Conservation (phyloP, 2,888 invertebrate genomes). For the Phaonia tiefii region DNA sequence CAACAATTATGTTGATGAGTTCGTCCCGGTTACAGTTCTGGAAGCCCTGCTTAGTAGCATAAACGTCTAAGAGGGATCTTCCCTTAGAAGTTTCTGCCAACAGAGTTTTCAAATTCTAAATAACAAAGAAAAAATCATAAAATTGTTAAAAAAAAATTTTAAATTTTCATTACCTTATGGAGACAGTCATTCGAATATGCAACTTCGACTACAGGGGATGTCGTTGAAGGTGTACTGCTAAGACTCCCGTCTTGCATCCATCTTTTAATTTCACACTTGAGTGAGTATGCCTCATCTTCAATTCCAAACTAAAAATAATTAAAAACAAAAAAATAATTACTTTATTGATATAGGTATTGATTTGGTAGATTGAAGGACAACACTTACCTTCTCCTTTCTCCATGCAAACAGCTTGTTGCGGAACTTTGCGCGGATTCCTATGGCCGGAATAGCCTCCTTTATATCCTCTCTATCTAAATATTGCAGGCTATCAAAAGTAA, state of each 20-base stretch:
- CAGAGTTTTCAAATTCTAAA: no score
- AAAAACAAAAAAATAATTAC: background rate
- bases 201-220: no score
- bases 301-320: background rate
- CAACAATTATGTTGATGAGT: no score
- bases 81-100: background rate
- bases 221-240: no score
- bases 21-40: slow-evolving; percentile 7
- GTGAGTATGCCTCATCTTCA: background rate
- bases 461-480: slow-evolving; percentile 14
- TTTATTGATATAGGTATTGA: background rate
- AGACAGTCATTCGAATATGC: no score
- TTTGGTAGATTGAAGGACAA: background rate
- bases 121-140: no score
- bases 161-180: no score
- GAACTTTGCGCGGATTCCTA: slow-evolving; percentile 21
- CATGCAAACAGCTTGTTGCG: background rate
- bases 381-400: background rate
- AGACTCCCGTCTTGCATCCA: background rate
- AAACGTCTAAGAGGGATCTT: background rate
- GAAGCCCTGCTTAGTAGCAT: slow-evolving; percentile 16
- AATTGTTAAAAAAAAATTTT: no score
- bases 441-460: slow-evolving; percentile 16
- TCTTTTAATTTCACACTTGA: background rate
- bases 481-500: slow-evolving; percentile 9